These are phyloP conservation scores for Hippocampus zosterae DNA, from an alignment of 2,113 vertebrate genomes.

Conservation along the genomic window DNA sequence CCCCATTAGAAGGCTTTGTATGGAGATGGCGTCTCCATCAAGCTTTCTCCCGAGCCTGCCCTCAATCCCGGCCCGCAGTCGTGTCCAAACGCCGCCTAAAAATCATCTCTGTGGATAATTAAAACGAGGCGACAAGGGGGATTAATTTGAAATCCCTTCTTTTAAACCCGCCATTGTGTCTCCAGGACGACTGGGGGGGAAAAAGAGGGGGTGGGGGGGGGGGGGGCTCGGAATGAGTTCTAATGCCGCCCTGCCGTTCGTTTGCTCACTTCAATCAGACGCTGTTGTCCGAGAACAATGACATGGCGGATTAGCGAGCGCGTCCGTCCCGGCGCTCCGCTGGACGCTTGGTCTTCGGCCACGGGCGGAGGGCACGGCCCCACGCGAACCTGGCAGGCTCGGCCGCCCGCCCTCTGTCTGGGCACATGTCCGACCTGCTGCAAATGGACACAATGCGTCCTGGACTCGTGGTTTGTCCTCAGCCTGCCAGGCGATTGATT, in stretches of 20 bases:
- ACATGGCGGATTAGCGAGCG: conserved; percentile 60
- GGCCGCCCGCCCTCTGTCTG: conserved; percentile 26
- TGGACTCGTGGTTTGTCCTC: not conserved
- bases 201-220: too few relatives aligned
- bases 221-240: conserved; percentile 1
- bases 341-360: conserved; percentile 40
- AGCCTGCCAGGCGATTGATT: not conserved
- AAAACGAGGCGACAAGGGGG: conserved; percentile 61
- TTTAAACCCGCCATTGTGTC: conserved; percentile 62
- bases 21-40: conserved; percentile 44
- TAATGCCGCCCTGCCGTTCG: conserved; percentile 43
- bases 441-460: conserved; percentile 12
- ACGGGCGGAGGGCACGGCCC: conserved; percentile 26
- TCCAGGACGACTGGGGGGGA: conserved; percentile 51
- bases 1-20: conserved; percentile 20
- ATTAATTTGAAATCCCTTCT: conserved; percentile 68
- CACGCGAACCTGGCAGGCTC: conserved; percentile 41
- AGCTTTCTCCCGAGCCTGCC: conserved; percentile 46
- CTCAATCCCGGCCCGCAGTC: conserved; percentile 45
- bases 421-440: conserved; percentile 2
- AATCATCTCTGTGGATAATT: conserved; percentile 61
- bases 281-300: conserved; percentile 67
- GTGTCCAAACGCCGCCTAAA: conserved; percentile 47
- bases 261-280: conserved; percentile 62
- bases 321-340: conserved; percentile 40